Evolutionary conservation across 2,113 vertebrate genomes (phyloP).

Genomic region (Lepus europaeus): DNA sequence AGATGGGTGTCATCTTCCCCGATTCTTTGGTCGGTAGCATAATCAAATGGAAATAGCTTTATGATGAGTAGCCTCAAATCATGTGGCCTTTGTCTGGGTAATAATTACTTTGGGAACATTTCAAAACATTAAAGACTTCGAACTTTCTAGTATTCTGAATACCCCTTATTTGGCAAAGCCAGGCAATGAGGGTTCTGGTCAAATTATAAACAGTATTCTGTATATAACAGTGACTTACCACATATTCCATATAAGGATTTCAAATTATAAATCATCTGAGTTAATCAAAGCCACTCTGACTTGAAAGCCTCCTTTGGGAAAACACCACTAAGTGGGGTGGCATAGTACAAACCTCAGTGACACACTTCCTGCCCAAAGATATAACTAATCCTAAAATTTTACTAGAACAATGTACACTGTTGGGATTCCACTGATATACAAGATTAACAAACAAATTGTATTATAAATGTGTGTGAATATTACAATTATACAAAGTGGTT

Average conservation of each 20-base stretch:
- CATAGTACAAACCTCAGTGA: neutral
- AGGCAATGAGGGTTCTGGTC: neutral
- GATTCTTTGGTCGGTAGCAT: constrained; percentile 53
- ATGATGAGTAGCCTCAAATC: constrained; percentile 16
- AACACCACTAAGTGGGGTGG: neutral
- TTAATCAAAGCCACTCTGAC: neutral
- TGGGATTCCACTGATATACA: neutral
- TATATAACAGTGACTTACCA: neutral
- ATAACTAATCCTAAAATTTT: constrained; percentile 34
- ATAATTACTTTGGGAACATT: constrained; percentile 43
- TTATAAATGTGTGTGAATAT: neutral
- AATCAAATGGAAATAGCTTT: constrained; percentile 61
- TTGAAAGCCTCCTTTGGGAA: neutral
- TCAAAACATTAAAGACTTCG: constrained; percentile 46
- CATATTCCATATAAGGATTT: neutral
- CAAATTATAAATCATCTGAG: constrained; percentile 22
- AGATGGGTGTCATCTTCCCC: constrained; percentile 29
- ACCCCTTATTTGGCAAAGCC: neutral
- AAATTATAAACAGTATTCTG: constrained; percentile 30
- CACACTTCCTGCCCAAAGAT: neutral
- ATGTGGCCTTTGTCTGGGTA: neutral
- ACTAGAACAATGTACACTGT: neutral
- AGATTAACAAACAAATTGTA: neutral
- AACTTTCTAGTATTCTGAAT: constrained; percentile 4
- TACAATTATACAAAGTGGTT: neutral